phyloP scores from a whole-genome alignment of 2,113 vertebrate species.

The Willisornis vidua region DNA sequence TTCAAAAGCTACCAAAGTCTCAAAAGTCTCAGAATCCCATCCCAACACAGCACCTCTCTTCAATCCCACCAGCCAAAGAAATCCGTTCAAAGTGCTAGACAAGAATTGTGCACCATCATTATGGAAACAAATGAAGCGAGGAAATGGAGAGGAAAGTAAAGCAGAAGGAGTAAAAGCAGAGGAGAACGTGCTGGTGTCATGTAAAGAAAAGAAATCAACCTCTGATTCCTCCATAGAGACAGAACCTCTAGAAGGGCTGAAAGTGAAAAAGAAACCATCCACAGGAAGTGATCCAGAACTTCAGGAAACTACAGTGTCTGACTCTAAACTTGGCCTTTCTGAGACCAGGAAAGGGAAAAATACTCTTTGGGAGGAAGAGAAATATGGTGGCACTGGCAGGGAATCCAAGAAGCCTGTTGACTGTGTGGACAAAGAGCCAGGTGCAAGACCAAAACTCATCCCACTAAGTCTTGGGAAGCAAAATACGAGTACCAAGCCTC shows the following conservation, averaged over 20 bases:
- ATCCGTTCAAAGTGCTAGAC: constrained; percentile 85
- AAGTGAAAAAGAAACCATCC: constrained; percentile 58
- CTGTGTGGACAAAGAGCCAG: background rate
- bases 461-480: background rate
- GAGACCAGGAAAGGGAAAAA: background rate
- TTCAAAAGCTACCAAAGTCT: constrained; percentile 55
- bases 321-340: background rate
- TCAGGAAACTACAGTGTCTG: background rate
- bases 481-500: background rate
- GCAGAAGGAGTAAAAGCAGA: background rate
- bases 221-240: constrained; percentile 42
- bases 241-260: constrained; percentile 63
- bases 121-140: constrained; percentile 66
- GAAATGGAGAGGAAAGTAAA: background rate
- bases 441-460: background rate
- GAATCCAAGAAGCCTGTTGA: background rate
- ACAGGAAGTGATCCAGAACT: background rate
- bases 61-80: constrained; percentile 72
- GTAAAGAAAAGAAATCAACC: background rate
- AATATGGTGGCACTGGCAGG: background rate
- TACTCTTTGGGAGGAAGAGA: background rate
- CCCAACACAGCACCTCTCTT: constrained; percentile 2
- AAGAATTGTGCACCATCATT: constrained; percentile 66
- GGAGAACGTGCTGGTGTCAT: background rate
- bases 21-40: constrained; percentile 13